phyloP scores from a whole-genome alignment of 2,113 vertebrate species.

The Mus spicilegus region DNA sequence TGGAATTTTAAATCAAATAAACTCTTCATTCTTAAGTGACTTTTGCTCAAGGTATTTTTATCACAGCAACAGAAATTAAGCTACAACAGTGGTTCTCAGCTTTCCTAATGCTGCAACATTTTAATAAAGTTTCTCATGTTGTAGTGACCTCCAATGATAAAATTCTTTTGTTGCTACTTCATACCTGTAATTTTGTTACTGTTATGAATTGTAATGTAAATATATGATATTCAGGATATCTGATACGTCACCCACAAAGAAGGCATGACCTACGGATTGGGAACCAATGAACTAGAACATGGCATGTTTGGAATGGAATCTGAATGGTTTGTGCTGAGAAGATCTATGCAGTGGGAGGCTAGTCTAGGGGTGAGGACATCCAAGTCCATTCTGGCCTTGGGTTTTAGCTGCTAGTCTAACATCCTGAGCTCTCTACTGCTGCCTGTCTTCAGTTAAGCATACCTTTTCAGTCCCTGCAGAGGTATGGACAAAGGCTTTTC shows the following conservation, averaged over 20 bases:
- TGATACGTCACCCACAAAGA: neutral
- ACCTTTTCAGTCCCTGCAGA: neutral
- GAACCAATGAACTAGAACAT: neutral
- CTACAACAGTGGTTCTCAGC: neutral
- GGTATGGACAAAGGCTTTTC: neutral
- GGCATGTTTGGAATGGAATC: neutral
- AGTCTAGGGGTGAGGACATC: neutral
- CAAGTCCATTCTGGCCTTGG: neutral
- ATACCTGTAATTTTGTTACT: neutral
- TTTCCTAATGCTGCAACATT: neutral
- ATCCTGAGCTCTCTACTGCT: neutral
- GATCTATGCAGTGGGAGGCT: neutral
- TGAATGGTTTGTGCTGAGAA: neutral
- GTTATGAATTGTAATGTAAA: neutral
- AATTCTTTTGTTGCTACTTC: neutral
- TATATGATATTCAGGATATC: neutral
- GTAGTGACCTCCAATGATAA: neutral
- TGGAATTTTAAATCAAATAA: neutral
- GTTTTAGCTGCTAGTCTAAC: neutral
- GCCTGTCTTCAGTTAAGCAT: neutral
- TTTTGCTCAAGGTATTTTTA: neutral
- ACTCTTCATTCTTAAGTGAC: neutral
- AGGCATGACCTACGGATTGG: neutral
- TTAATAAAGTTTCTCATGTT: neutral
- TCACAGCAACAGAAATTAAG: neutral